Base-by-base conservation (phyloP, 2,888 invertebrate genomes). In the Danaus chrysippus region DNA sequence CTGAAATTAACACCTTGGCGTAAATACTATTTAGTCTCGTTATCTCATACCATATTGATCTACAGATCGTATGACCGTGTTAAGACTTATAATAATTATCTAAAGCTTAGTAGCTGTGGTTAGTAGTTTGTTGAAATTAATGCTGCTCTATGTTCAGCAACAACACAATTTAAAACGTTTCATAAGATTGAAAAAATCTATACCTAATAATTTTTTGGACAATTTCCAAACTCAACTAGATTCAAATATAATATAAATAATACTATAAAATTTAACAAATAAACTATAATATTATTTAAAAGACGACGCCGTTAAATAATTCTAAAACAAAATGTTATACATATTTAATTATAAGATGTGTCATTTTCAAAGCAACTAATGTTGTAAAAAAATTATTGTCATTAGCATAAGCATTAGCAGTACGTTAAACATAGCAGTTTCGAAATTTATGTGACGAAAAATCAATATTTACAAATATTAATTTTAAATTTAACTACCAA, bases 1-100 rank as follows among this genome's bases (percentile, higher is more conserved):
- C 86, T 87, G 89, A 91, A 89, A 90, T 91, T 91, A 91, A 86
- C 91, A 91, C 90, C 89, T 90, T 69, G 77, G 82, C 88, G 89
- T 87, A 89, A 90, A 90, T 87, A 87, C 81, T 83, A 84, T 82
- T 87, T 84, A 84, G 84, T 79, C 82, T 82, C 81, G 83, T 83
- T 84, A 83, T 79, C 81, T 83, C 82, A 78, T 79, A 78, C 81
- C 83, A 76, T 83, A 79, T 77, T 76, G 73, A 80, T 64, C 65
- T 58, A 44, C 49, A 56, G 64, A 69, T 69, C 64, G 53, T 62
- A 65, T 59, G 56, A 54, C 54, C 65, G 58, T 68, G 62, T 61
- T 71, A 65, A 63, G 61, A 57, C 61, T 62, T 53, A 67, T 54
- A 58, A 59, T 67, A 17, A 70, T 70, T 70, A 65, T 56, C 19